Percentiles rank a stretch among this genome's conserved stretches.
phyloP scores from a whole-genome alignment of 2,797 vertebrate genomes.

The Enteromius trimaculatus region DNA sequence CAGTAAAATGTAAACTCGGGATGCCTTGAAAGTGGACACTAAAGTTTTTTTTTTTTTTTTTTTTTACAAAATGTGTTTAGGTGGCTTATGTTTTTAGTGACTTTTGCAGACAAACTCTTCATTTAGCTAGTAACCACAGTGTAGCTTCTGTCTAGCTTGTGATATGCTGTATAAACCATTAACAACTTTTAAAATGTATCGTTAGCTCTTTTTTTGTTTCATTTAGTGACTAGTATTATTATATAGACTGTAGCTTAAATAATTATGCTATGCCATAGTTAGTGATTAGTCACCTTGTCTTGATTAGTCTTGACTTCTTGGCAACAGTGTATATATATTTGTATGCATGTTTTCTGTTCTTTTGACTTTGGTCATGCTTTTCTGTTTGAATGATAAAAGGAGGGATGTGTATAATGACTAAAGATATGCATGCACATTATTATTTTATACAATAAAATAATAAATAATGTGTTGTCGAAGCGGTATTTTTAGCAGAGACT shows the following conservation, averaged over 20 bases:
- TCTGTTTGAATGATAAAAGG: not conserved
- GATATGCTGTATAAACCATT: not conserved
- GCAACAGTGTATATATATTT: constrained; percentile 53
- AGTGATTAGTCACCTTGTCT: not conserved
- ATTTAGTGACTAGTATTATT: not conserved
- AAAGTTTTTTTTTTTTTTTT: too few relatives aligned
- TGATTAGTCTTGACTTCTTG: constrained; percentile 14
- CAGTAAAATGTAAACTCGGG: too few relatives aligned
- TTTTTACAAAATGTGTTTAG: too few relatives aligned
- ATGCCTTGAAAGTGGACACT: too few relatives aligned
- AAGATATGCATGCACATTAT: not conserved
- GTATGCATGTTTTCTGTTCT: not conserved
- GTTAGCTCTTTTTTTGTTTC: not conserved
- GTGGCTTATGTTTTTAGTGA: too few relatives aligned
- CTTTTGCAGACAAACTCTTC: too few relatives aligned
- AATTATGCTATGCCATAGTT: not conserved
- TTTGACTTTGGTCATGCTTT: not conserved
- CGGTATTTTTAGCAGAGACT: constrained; percentile 58
- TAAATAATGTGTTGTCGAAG: not conserved
- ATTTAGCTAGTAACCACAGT: too few relatives aligned
- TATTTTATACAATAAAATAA: not conserved
- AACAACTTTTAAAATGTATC: not conserved
- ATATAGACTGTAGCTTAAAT: not conserved
- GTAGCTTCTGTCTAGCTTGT: not conserved
- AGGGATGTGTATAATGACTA: constrained; percentile 22